Evolutionary conservation across 2,113 vertebrate genomes (phyloP), one percentile per base, ranked within the genome.

Genomic region (Oryzias woworae): DNA sequence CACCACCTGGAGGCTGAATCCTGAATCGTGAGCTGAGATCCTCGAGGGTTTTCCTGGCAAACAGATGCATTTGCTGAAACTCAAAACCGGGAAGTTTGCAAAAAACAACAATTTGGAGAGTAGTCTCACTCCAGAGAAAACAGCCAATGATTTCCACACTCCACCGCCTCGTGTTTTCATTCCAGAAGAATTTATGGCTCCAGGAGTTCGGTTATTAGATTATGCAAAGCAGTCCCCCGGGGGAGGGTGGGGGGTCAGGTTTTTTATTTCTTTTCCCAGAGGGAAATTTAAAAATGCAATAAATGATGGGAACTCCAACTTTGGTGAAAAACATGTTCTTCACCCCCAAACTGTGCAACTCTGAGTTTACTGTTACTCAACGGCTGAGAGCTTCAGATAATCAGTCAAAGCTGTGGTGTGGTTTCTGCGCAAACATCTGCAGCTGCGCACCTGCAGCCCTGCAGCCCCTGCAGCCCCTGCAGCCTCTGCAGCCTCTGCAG

Each of bases 51-150:
- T 46, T 77, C 61, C 74, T 79, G 78, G 73, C 70, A 48, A 14
- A 36, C 41, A 41, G n/a, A 31, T 73, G 79, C 74, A 84, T 85
- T 76, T 62, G 69, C 85, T 87, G 85, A 80, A 89, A 87, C 69
- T 76, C 45, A 77, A 88, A 80, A 86, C 85, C 54, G 58, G 78
- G 56, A 75, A 51, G 82, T 87, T 78, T 88, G 63, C 67, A 75
- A 51, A 70, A 28, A 49, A 71, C 65, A 85, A 80, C 70, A 74
- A 60, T 71, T 69, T 66, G 4, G 64, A 79, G 77, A 83, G 85
- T 75, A 85, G 75, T 78, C 67, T 82, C 78, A 50, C 44, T 54
- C 83, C 77, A 82, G 65, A 62, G 66, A 85, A 87, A 83, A 89
- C 85, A 86, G 80, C 71, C 78, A 20, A 20, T 20, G 76, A 83